These are phyloP conservation scores for Pangasianodon hypophthalmus DNA, from an alignment of 2,113 vertebrate species.

Conservation along the genomic window DNA sequence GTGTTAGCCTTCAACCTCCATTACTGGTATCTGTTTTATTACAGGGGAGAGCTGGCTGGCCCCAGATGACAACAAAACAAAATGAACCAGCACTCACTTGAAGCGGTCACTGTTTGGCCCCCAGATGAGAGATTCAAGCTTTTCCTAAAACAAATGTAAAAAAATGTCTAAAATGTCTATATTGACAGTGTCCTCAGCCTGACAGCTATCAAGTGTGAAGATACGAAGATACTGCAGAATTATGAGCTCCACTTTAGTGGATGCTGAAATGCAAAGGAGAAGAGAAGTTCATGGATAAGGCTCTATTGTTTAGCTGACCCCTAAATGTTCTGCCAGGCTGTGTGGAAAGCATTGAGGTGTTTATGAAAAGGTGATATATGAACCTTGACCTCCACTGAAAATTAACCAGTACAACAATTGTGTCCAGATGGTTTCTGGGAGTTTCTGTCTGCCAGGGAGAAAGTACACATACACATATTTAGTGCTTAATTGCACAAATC, in stretches of 20 bases:
- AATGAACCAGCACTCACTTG: background rate
- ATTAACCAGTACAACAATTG: background rate
- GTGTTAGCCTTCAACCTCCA: background rate
- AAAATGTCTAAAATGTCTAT: background rate
- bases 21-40: background rate
- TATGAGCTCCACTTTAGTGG: background rate
- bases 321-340: background rate
- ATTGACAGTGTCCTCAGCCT: background rate
- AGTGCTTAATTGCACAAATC: background rate
- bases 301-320: background rate
- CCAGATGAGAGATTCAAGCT: background rate
- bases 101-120: background rate
- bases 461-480: background rate
- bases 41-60: background rate
- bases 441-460: background rate
- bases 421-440: conserved; percentile 1
- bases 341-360: background rate
- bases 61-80: background rate
- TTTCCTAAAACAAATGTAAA: background rate
- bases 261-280: background rate
- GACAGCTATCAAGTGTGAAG: background rate
- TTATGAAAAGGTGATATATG: background rate
- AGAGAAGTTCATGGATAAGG: background rate
- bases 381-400: background rate
- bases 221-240: background rate